A percentile compares a stretch with the other conserved stretches of the same genome.
These are phyloP conservation scores for Xylocampa areola DNA, from an alignment of 2,888 invertebrate genomes.

Conservation along the genomic window DNA sequence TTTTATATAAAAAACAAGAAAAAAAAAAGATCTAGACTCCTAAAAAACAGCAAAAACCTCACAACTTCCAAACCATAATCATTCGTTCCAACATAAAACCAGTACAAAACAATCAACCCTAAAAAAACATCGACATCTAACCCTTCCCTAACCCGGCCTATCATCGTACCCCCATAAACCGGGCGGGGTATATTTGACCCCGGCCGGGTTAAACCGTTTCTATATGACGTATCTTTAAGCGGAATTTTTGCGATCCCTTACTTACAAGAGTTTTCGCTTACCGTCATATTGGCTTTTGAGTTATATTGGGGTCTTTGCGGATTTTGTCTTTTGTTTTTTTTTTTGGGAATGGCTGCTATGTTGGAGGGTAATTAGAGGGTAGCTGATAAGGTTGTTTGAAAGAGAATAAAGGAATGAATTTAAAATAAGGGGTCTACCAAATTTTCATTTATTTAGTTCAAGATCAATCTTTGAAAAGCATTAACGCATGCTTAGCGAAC, in stretches of 20 bases:
- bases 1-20: not conserved
- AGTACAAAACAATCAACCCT: slow-evolving; percentile 50
- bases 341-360: not conserved
- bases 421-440: not conserved
- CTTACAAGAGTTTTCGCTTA: slow-evolving; percentile 65
- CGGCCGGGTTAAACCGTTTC: slow-evolving; percentile 76
- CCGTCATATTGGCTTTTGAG: slow-evolving; percentile 49
- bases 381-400: not conserved
- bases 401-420: not conserved
- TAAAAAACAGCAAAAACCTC: not conserved
- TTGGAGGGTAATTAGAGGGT: not conserved
- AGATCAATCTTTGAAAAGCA: too few species aligned
- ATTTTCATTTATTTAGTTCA: too few species aligned
- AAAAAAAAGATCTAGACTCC: not conserved
- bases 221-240: slow-evolving; percentile 75
- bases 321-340: slow-evolving; percentile 20
- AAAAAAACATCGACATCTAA: slow-evolving; percentile 49
- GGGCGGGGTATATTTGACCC: slow-evolving; percentile 69
- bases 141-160: slow-evolving; percentile 63
- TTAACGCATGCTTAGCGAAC: too few species aligned
- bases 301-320: slow-evolving; percentile 6
- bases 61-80: slow-evolving; percentile 15
- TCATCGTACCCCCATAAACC: slow-evolving; percentile 77
- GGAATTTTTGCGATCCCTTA: slow-evolving; percentile 50
- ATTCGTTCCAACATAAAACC: slow-evolving; percentile 26